Conservation (phyloP, 2,113 vertebrate genomes). For the Leptobrachium leishanense region DNA sequence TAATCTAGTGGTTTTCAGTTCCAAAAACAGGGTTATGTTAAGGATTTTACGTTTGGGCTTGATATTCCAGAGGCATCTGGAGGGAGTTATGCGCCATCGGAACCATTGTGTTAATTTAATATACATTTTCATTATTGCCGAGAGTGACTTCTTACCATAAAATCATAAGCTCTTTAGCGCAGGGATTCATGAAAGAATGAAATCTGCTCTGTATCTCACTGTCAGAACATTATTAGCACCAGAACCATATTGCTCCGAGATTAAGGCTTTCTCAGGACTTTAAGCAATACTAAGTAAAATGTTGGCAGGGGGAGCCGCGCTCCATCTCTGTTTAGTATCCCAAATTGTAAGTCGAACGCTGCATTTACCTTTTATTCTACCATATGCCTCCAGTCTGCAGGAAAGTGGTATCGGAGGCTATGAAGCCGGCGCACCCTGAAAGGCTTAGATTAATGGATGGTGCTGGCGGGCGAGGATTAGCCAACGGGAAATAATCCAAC, state of each 20-base stretch:
- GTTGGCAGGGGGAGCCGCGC: not conserved
- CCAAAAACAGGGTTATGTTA: too few species aligned
- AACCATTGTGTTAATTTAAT: too few species aligned
- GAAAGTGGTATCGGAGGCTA: not conserved
- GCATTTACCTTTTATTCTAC: not conserved
- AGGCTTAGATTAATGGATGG: slow-evolving; percentile 22
- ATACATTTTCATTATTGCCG: too few species aligned
- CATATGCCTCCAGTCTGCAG: not conserved
- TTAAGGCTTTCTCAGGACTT: not conserved
- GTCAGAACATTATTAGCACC: not conserved
- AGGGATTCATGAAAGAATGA: not conserved
- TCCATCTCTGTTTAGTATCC: not conserved
- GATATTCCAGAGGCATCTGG: too few species aligned
- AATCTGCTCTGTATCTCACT: not conserved
- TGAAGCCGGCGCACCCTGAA: not conserved
- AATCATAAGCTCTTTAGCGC: not conserved
- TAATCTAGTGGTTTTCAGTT: too few species aligned
- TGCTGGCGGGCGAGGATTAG: slow-evolving; percentile 14
- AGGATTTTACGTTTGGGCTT: too few species aligned
- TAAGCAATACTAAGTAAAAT: not conserved
- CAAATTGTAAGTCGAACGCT: not conserved
- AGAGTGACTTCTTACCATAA: too few species aligned
- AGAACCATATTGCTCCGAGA: not conserved
- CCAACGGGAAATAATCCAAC: slow-evolving; percentile 16
- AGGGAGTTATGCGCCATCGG: too few species aligned